Evolutionary conservation across 2,797 vertebrate species (phyloP).

Genomic region (Denticeps clupeoides): DNA sequence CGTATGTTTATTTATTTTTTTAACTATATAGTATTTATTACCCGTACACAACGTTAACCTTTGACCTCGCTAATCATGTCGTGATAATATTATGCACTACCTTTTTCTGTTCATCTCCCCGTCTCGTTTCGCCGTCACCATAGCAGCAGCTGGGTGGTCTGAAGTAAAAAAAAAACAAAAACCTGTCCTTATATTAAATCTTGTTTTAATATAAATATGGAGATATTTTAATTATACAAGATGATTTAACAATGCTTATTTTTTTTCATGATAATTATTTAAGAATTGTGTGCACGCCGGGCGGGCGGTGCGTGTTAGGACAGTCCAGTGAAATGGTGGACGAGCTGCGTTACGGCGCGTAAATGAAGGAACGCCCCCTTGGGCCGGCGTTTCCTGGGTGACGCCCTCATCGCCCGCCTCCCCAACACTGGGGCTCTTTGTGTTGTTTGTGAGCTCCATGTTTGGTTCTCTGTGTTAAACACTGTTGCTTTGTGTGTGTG

Average conservation of each 20-base stretch:
- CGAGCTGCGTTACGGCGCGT: constrained; percentile 6
- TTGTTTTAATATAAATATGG: constrained; percentile 32
- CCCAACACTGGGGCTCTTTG: constrained; percentile 57
- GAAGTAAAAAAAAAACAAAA: constrained; percentile 42
- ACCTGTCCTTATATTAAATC: constrained; percentile 13
- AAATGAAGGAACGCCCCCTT: constrained; percentile 9
- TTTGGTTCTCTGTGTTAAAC: constrained; percentile 84
- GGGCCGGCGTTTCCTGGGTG: too few species aligned
- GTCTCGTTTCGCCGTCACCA: constrained; percentile 11
- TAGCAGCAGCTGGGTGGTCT: constrained; percentile 3
- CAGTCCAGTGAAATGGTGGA: background rate
- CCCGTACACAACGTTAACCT: constrained; percentile 56
- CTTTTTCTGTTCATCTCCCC: constrained; percentile 57
- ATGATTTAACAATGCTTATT: constrained; percentile 84
- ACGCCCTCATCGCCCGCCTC: too few species aligned
- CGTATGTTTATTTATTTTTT: constrained; percentile 22
- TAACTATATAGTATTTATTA: constrained; percentile 59
- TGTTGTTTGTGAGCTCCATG: constrained; percentile 57
- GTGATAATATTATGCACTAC: constrained; percentile 90
- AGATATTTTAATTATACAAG: constrained; percentile 74
- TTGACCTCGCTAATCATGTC: constrained; percentile 58
- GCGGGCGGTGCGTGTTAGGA: constrained; percentile 44
- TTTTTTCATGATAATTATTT: constrained; percentile 75
- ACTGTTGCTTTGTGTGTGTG: constrained; percentile 71
- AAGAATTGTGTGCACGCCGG: constrained; percentile 67